Conservation (phyloP, 2,797 vertebrate genomes). For the Cossypha polioptera region DNA sequence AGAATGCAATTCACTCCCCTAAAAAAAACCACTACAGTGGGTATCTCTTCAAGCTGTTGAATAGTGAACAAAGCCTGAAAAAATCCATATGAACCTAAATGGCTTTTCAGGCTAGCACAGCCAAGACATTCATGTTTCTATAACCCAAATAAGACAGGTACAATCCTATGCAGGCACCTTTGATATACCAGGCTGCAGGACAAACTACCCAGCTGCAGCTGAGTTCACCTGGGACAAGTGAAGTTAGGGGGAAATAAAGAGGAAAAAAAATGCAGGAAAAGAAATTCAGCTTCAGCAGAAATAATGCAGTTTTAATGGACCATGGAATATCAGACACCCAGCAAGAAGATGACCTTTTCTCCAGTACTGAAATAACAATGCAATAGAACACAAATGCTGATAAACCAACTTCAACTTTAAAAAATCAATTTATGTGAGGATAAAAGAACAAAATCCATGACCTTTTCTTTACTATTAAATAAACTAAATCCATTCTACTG, state of each 20-base stretch:
- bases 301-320: background rate
- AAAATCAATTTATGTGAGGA: slow-evolving; percentile 35
- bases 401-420: slow-evolving; percentile 35
- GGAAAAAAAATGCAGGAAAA: background rate
- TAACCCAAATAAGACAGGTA: background rate
- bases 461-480: slow-evolving; percentile 55
- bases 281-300: background rate
- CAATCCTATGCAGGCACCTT: background rate
- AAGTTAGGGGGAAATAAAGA: background rate
- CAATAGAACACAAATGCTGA: background rate
- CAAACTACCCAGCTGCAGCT: background rate
- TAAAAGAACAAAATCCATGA: slow-evolving; percentile 45
- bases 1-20: background rate
- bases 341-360: slow-evolving; percentile 47
- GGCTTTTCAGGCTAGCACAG: background rate
- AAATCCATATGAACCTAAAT: background rate
- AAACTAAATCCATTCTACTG: slow-evolving; percentile 15
- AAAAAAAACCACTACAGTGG: background rate
- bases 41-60: background rate
- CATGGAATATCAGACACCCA: background rate
- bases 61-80: background rate
- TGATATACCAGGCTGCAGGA: background rate
- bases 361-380: slow-evolving; percentile 2
- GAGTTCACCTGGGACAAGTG: background rate
- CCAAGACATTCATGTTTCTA: background rate